Evolutionary conservation across 2,888 invertebrate species (phyloP), one percentile per base, ranked within the genome.

Genomic region (Axea sp.): DNA sequence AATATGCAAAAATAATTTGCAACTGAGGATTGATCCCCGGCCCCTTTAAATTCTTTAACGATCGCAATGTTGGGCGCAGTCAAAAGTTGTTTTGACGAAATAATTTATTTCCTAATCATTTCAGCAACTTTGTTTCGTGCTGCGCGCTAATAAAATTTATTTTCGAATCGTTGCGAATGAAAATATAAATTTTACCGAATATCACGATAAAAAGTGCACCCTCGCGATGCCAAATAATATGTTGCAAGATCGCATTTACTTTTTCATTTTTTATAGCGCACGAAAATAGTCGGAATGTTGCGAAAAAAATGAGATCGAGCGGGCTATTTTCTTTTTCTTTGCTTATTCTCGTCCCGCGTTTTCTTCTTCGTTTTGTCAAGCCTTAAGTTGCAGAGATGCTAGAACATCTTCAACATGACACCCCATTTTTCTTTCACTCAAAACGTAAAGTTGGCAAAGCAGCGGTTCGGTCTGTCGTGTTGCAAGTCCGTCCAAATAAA

Each of bases 211-310:
- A 68, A 51, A 68, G 49, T 68, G 43, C 68, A 60, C 28, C 14
- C 22, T 30, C 33, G 17, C 12, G 19, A 7, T 55, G 69, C 51
- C 49, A 62, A 69, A 47, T 30, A 35, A 47, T 19, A 49, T 67
- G 41, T 59, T 43, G 49, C 30, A 43, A 51, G 37, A 45, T 15
- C 14, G 53, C 7, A 8, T 68, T 43, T 45, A 9, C 14, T 24
- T n/a, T 7, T 35, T 15, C 7, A 33, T 51, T 69, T 49, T 53
- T 69, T 37, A 45, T 37, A 9, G 30, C 35, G 43, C 22, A 11
- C 45, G 15, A 60, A 69, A 69, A 60, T 60, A 69, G 37, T 37
- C n/a, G n/a, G n/a, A n/a, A n/a, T n/a, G n/a, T n/a, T n/a, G n/a
- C n/a, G n/a, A n/a, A n/a, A n/a, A n/a, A n/a, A n/a, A n/a, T n/a